A percentile compares a stretch with the other conserved stretches of the same genome.
phyloP scores from a whole-genome alignment of 2,888 invertebrate species.

The Philonicus albiceps region DNA sequence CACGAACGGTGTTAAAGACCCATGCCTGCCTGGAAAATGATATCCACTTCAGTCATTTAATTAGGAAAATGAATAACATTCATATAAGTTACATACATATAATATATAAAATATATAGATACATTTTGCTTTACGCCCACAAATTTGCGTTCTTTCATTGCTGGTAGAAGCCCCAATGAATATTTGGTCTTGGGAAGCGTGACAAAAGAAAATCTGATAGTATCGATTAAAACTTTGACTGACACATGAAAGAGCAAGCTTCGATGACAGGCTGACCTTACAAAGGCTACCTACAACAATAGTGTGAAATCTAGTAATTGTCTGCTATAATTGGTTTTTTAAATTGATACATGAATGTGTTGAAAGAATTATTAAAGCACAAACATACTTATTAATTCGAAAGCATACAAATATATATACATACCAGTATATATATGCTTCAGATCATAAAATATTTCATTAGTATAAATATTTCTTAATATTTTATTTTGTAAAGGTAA shows the following conservation, averaged over 20 bases:
- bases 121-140: not conserved
- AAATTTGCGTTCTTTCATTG: not conserved
- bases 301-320: not conserved
- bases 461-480: not conserved
- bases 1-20: not conserved
- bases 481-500: not conserved
- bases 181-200: not conserved
- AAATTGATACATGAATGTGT: not conserved
- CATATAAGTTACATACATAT: not conserved
- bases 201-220: constrained; percentile 13
- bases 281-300: not conserved
- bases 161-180: not conserved
- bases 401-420: too few species aligned
- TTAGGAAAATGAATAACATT: not conserved
- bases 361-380: not conserved
- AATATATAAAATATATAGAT: not conserved
- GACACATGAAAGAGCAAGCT: not conserved
- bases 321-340: not conserved
- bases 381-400: not conserved
- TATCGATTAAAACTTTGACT: constrained; percentile 22
- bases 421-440: too few species aligned
- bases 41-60: not conserved
- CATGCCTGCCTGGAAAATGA: not conserved
- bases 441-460: not conserved
- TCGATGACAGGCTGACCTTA: not conserved